Conservation (phyloP, 2,113 vertebrate genomes). For the Pseudopipra pipra region DNA sequence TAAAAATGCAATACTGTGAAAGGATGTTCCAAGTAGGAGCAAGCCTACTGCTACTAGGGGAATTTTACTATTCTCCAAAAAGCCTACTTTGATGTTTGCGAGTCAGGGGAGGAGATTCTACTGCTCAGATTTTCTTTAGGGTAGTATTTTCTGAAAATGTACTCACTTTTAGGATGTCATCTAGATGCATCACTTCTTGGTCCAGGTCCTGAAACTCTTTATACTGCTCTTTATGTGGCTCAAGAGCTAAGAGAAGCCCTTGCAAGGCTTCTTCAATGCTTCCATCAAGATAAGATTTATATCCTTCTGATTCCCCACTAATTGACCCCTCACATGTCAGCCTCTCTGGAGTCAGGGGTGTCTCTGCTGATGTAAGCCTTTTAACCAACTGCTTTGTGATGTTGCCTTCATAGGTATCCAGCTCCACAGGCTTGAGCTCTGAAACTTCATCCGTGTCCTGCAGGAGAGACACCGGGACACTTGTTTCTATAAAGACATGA, state of each 20-base stretch:
- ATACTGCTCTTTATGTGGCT: constrained; percentile 88
- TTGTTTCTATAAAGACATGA: constrained; percentile 77
- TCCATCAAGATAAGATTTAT: constrained; percentile 84
- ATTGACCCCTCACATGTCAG: constrained; percentile 67
- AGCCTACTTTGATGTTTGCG: neutral
- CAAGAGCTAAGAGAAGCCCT: constrained; percentile 86
- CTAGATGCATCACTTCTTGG: constrained; percentile 90
- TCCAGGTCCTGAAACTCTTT: constrained; percentile 93
- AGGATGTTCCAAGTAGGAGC: neutral
- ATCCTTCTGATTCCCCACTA: constrained; percentile 84
- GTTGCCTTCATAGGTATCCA: constrained; percentile 91
- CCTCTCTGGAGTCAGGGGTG: constrained; percentile 52
- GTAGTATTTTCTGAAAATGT: constrained; percentile 2
- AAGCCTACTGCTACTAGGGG: neutral
- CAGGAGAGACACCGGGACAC: constrained; percentile 73
- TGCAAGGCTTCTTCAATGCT: constrained; percentile 93
- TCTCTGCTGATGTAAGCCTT: constrained; percentile 89
- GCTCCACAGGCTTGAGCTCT: constrained; percentile 93
- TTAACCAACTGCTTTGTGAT: constrained; percentile 93
- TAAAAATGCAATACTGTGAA: neutral
- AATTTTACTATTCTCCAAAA: neutral
- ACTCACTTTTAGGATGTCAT: constrained; percentile 95
- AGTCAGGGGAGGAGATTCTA: neutral
- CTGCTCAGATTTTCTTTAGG: constrained; percentile 5
- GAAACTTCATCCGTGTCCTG: constrained; percentile 79